Evolutionary conservation across 2,888 invertebrate species (phyloP).

Genomic region (Encarsia formosa): DNA sequence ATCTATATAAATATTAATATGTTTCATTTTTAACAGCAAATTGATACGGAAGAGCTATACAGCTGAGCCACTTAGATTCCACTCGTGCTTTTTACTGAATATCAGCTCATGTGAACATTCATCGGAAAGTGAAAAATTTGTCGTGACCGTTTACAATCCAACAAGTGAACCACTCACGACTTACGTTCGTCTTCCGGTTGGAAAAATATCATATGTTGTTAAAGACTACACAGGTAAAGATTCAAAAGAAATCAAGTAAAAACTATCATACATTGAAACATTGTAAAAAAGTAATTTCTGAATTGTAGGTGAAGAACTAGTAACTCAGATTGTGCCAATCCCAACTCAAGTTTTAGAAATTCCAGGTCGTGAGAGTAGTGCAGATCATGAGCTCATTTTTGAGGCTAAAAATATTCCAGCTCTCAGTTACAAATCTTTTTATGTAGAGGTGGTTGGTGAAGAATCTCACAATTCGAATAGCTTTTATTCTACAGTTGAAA

Average conservation of each 20-base stretch:
- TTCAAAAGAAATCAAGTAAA: neutral
- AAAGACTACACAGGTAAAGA: neutral
- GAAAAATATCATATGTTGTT: slow-evolving; percentile 34
- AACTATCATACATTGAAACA: neutral
- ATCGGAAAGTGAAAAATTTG: slow-evolving; percentile 60
- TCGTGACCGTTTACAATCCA: slow-evolving; percentile 80
- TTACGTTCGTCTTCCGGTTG: slow-evolving; percentile 65
- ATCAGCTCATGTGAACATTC: slow-evolving; percentile 70
- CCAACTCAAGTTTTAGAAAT: slow-evolving; percentile 56
- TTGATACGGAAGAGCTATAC: slow-evolving; percentile 23
- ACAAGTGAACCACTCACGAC: slow-evolving; percentile 60
- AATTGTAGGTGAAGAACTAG: slow-evolving; percentile 55
- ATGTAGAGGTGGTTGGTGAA: too few relatives aligned
- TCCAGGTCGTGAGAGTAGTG: slow-evolving; percentile 61
- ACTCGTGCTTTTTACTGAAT: slow-evolving; percentile 65
- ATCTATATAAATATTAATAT: neutral
- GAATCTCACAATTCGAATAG: too few relatives aligned
- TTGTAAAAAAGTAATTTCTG: neutral
- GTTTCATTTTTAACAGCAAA: slow-evolving; percentile 28
- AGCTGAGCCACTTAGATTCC: slow-evolving; percentile 42
- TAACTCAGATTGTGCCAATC: slow-evolving; percentile 62
- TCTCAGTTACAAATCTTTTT: slow-evolving; percentile 65
- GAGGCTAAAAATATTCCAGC: slow-evolving; percentile 62
- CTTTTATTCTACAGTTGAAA: too few relatives aligned
- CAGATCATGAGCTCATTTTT: slow-evolving; percentile 69